These are phyloP conservation scores for Cotesia chilonis DNA, from an alignment of 1,140 invertebrate genomes.

Conservation along the genomic window DNA sequence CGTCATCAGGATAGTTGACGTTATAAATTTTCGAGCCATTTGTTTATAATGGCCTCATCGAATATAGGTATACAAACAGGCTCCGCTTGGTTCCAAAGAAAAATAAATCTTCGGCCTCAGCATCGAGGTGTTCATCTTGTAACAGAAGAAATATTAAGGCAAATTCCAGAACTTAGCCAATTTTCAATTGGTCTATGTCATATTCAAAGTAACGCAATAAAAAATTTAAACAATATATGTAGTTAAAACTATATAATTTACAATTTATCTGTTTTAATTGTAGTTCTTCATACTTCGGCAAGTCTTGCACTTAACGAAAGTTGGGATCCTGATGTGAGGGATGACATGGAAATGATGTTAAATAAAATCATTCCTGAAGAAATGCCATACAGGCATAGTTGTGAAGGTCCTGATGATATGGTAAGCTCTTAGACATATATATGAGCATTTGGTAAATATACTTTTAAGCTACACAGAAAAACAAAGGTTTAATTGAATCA, in stretches of 20 bases:
- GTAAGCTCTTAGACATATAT: constrained; percentile 67
- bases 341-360: constrained; percentile 99
- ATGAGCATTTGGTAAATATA: no score
- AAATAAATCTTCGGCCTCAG: constrained; percentile 92
- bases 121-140: constrained; percentile 94
- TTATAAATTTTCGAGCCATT: background rate
- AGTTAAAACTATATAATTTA: background rate
- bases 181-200: constrained; percentile 94
- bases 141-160: constrained; percentile 92
- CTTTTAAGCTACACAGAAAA: no score
- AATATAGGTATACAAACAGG: constrained; percentile 88
- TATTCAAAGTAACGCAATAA: constrained; percentile 85
- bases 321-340: constrained; percentile 96
- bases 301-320: constrained; percentile 97
- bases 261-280: constrained; percentile 57
- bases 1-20: background rate
- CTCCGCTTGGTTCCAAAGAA: constrained; percentile 95
- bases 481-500: no score
- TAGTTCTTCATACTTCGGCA: constrained; percentile 96
- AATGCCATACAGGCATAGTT: constrained; percentile 93
- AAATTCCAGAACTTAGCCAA: constrained; percentile 90
- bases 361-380: constrained; percentile 98
- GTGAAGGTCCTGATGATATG: constrained; percentile 98
- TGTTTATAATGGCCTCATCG: constrained; percentile 82
- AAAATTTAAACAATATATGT: background rate